Conservation (phyloP, 92 coral and sea anemone genomes). For the Epizoanthus ramosus region DNA sequence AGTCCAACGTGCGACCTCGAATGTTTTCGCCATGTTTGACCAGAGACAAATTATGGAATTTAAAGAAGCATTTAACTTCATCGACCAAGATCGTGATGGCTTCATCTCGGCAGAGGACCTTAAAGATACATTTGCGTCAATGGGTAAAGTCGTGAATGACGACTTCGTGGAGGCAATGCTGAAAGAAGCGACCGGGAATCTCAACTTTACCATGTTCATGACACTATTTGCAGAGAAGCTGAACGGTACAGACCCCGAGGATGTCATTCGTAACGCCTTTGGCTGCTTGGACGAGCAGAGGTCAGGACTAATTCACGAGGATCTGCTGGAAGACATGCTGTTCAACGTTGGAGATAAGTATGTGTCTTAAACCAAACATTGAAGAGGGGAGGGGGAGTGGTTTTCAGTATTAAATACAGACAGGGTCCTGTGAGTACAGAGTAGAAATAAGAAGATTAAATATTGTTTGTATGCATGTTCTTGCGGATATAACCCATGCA, state of each 20-base stretch:
- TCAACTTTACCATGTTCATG: constrained; percentile 58
- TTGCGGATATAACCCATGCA: no score
- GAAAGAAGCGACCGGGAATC: constrained; percentile 46
- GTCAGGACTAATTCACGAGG: constrained; percentile 48
- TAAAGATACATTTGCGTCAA: constrained; percentile 45
- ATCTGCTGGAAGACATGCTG: constrained; percentile 38
- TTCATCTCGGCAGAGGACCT: constrained; percentile 48
- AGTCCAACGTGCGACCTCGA: constrained; percentile 54
- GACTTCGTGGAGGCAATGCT: constrained; percentile 52
- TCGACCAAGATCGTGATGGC: constrained; percentile 53
- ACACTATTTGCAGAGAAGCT: constrained; percentile 58
- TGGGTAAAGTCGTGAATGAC: constrained; percentile 42
- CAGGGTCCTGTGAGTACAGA: no score
- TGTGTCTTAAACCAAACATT: background rate
- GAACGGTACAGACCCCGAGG: constrained; percentile 59
- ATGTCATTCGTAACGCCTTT: constrained; percentile 50
- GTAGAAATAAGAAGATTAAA: no score
- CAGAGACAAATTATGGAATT: constrained; percentile 53
- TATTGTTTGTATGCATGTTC: no score
- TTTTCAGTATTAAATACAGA: no score
- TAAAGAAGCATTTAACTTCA: constrained; percentile 52
- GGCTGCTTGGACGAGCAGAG: constrained; percentile 49
- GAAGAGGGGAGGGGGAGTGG: no score
- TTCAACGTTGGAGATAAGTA: constrained; percentile 53
- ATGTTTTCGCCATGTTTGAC: constrained; percentile 57